Evolutionary conservation across 2,113 vertebrate species (phyloP).

Genomic region (Oceanodroma tethys): DNA sequence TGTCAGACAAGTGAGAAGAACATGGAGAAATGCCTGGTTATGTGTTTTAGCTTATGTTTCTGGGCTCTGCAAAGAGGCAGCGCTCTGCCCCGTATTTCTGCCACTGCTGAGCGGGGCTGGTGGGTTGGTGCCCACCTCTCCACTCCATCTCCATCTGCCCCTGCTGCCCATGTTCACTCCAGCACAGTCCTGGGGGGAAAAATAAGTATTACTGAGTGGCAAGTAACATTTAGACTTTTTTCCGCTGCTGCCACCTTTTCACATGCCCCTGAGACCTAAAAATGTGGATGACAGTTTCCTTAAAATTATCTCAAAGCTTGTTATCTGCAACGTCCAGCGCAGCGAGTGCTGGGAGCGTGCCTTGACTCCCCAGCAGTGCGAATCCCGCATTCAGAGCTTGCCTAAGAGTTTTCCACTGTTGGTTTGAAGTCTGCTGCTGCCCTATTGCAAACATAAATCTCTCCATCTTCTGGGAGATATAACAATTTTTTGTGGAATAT

Average conservation of each 20-base stretch:
- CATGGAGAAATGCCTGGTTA: not conserved
- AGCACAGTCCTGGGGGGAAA: not conserved
- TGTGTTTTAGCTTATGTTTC: not conserved
- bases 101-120: rapidly evolving
- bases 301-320: not conserved
- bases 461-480: not conserved
- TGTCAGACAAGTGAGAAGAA: not conserved
- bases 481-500: not conserved
- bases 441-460: not conserved
- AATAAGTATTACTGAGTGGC: not conserved
- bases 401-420: not conserved
- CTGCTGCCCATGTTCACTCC: not conserved
- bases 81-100: rapidly evolving
- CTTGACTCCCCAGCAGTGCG: not conserved
- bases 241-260: not conserved
- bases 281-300: not conserved
- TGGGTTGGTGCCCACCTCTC: not conserved
- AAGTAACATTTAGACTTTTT: not conserved
- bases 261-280: not conserved
- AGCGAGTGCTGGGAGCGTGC: not conserved
- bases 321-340: not conserved
- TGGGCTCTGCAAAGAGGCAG: not conserved
- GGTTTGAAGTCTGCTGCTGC: not conserved
- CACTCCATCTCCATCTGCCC: not conserved
- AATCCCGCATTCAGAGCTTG: not conserved